Evolutionary conservation across 2,797 vertebrate species (phyloP).

Genomic region (Avahi laniger): DNA sequence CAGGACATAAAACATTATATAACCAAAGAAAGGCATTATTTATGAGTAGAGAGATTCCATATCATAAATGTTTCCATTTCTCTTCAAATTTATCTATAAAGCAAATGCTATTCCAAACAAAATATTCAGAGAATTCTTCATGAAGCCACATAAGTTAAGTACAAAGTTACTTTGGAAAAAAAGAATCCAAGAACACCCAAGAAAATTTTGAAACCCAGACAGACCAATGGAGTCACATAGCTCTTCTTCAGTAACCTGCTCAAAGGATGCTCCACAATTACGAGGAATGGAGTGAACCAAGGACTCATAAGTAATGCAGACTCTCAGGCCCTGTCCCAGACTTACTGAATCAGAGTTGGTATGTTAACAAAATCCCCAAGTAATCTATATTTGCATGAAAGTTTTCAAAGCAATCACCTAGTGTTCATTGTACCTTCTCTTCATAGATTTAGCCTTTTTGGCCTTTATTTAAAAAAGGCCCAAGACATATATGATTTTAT

Average conservation of each 20-base stretch:
- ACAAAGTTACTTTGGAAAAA: background rate
- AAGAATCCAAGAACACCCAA: background rate
- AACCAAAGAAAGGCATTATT: background rate
- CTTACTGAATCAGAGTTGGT: background rate
- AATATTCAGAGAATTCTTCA: background rate
- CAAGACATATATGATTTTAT: too few species aligned
- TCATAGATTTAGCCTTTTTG: background rate
- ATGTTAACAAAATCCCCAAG: background rate
- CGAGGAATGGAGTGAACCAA: background rate
- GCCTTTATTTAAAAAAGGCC: background rate
- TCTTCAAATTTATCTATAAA: background rate
- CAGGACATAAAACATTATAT: background rate
- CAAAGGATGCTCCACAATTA: background rate
- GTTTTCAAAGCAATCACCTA: background rate
- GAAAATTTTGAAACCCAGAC: background rate
- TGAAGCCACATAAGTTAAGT: background rate
- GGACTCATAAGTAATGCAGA: background rate
- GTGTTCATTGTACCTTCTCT: background rate
- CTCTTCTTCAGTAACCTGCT: background rate
- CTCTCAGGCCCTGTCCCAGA: background rate
- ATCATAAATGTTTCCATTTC: background rate
- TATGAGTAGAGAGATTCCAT: background rate
- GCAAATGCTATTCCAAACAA: background rate
- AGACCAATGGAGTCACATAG: background rate
- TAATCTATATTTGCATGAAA: background rate